Base-by-base conservation (phyloP, 2,888 invertebrate genomes). In the Ephialtes manifestator region DNA sequence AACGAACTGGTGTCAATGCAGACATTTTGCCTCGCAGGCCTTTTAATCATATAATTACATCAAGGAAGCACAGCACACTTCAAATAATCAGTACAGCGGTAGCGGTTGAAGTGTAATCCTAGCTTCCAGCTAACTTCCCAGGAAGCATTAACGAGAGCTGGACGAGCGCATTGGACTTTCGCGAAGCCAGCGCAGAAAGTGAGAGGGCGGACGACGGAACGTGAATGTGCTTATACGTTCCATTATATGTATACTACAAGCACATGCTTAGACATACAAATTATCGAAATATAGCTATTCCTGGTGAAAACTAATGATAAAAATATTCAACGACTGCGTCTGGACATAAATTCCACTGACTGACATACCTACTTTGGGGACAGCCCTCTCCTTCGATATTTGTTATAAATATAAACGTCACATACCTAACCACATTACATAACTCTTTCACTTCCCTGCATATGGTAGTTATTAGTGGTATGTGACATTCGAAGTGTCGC, bases 201-300 rank as follows among this genome's bases (percentile, higher is more conserved):
- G 79, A 85, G 82, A 82, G 82, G 81, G 78, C 81, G 85, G 81
- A 85, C 81, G 81, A 85, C 81, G 85, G 78, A 79, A 71, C 71
- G 71, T 53, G 71, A 85, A 82, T 82, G 79, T 65, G 24, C 78
- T 67, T 74, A 82, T 46, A 63, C 31, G 65, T n/a, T 28, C 13
- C 3, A 68, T 67, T 75, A 74, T n/a, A n/a, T n/a, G n/a, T 35
- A 78, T 65, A 31, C 77, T 46, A 75, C 46, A 10, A 5, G 70
- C 46, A 28, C 58, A 39, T 39, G 39, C 39, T 10, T 10, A 39
- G 39, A 39, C 10, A 67, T 35, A 46, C 53, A 51, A 71, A 63
- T 35, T n/a, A 63, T 18, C 35, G 11, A 63, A 63, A 63, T 35
- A 31, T n/a, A 15, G 24, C 28, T 31, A 60, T 60, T 35, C 65